phyloP scores from a whole-genome alignment of 1,140 invertebrate genomes.

The Magallana angulata region DNA sequence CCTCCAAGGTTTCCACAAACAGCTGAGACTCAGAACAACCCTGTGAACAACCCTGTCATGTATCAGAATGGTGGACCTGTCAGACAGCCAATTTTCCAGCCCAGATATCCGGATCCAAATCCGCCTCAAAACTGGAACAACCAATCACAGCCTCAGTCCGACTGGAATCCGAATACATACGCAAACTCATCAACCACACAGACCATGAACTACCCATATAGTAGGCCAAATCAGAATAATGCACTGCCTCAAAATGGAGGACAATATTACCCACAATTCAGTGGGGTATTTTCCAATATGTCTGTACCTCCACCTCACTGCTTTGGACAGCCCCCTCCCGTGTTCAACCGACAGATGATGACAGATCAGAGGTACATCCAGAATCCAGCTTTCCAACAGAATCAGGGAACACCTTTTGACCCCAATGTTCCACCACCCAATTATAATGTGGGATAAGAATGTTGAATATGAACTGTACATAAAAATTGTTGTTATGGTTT shows the following conservation, averaged over 20 bases:
- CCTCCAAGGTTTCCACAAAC: conserved; percentile 35
- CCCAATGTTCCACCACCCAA: conserved; percentile 23
- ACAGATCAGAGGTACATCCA: conserved; percentile 25
- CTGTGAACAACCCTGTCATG: neutral
- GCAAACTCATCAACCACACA: neutral
- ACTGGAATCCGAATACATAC: conserved; percentile 2
- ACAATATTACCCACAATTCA: conserved; percentile 1
- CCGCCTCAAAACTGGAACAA: neutral
- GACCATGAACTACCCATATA: neutral
- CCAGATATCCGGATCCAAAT: conserved; percentile 16
- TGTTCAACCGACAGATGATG: conserved; percentile 15
- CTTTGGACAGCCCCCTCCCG: conserved; percentile 10
- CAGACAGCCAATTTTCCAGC: neutral
- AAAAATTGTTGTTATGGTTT: no score
- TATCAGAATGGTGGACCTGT: conserved; percentile 23
- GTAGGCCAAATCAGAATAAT: neutral
- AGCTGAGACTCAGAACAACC: neutral
- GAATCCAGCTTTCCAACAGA: conserved; percentile 12
- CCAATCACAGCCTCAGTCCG: neutral
- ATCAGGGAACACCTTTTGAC: neutral
- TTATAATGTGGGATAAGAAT: neutral
- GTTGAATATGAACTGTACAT: no score
- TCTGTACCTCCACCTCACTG: neutral
- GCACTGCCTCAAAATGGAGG: neutral
- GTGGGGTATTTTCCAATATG: conserved; percentile 17